A percentile compares a stretch with the other conserved stretches of the same genome.
phyloP scores from a whole-genome alignment of 2,797 vertebrate species.

The Cirrhinus molitorella region DNA sequence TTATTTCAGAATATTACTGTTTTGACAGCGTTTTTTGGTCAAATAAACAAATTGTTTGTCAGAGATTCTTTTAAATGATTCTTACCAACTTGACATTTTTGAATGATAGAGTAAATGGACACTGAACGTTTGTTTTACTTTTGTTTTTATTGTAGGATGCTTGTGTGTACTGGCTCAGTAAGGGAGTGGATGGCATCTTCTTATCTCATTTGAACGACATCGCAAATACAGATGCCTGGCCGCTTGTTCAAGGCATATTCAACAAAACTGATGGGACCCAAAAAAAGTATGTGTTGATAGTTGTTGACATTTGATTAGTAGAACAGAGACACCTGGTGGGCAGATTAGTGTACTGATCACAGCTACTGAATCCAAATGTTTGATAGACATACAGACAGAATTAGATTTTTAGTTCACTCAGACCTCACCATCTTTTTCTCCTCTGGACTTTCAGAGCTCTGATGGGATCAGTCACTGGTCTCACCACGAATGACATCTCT shows the following conservation, averaged over 20 bases:
- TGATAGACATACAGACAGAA: background rate
- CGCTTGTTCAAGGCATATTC: conserved; percentile 60
- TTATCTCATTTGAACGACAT: conserved; percentile 67
- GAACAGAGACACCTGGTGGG: conserved; percentile 50
- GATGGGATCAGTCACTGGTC: conserved; percentile 67
- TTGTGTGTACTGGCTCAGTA: conserved; percentile 78
- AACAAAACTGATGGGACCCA: conserved; percentile 69
- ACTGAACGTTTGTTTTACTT: background rate
- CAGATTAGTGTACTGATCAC: background rate
- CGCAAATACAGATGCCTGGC: conserved; percentile 47
- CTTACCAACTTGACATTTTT: background rate
- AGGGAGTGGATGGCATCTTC: conserved; percentile 84
- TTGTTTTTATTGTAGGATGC: conserved; percentile 72
- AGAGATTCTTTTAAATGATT: background rate
- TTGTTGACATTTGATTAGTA: background rate
- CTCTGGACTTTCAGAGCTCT: conserved; percentile 73
- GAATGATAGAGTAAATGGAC: background rate
- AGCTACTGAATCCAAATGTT: background rate
- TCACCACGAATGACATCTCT: conserved; percentile 62
- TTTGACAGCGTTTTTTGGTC: background rate
- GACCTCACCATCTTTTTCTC: conserved; percentile 69
- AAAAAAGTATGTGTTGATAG: conserved; percentile 66
- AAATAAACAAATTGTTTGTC: background rate
- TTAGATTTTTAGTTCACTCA: conserved; percentile 37
- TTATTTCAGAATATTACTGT: no score